Base-by-base conservation (phyloP, 2,888 invertebrate genomes). In the Oxycera nigricornis region DNA sequence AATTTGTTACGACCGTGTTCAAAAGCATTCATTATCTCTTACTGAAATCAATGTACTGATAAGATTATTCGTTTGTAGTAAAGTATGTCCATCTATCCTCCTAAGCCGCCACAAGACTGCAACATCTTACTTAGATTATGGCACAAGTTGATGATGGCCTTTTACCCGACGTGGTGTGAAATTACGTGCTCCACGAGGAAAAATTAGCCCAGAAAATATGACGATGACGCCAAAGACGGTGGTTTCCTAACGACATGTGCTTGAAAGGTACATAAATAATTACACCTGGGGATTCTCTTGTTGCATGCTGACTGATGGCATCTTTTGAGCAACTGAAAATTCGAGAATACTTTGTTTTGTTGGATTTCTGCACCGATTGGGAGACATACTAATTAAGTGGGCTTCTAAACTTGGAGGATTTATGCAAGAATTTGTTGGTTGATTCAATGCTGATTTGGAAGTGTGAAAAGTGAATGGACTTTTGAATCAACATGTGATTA, bases 201-300 rank as follows among this genome's bases (percentile, higher is more conserved):
- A 70, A 70, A 70, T 70, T 70, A 70, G 70, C 70, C 70, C 70
- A 70, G 70, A 70, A 70, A 70, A 70, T 70, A 70, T 70, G 70
- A 52, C 14, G 65, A 65, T 61, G 59, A 50, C 14, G 59, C 14
- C 24, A n/a, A n/a, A n/a, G 55, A 39, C 14, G 61, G 17, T 50
- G 70, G 31, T 70, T 70, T 70, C 70, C 70, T 70, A 70, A 70
- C 55, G 70, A 55, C 70, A 70, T 70, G 70, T 70, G 70, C 70
- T 70, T 70, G 70, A 70, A 70, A 70, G 70, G 70, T 70, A 52
- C 31, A 55, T 28, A 30, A 2, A 31, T 55, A 55, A 70, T 70
- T 70, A 22, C 55, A 20, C 31, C 50, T 41, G 2, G 41, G 41
- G 65, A 9, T 65, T 41, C 24, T 11, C 22, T 24, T 55, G 22